Evolutionary conservation across 2,888 invertebrate species (phyloP).

Genomic region (Zootermopsis nevadensis): DNA sequence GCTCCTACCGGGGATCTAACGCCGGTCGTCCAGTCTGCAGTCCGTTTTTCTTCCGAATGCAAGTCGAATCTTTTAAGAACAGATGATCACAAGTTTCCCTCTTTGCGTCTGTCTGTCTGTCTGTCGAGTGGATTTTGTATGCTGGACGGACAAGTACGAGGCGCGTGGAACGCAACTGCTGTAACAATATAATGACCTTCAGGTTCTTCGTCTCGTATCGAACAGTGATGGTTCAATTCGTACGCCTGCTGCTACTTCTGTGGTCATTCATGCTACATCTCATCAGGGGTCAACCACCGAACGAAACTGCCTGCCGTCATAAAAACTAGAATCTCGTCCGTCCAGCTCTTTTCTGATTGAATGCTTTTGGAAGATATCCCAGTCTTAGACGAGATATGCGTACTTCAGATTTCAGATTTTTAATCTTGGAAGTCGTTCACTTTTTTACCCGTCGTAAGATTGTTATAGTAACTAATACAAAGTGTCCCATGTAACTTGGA

Average conservation of each 20-base stretch:
- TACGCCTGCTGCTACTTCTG: conserved; percentile 1
- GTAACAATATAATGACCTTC: neutral
- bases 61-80: too few relatives aligned
- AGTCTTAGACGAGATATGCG: too few relatives aligned
- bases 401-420: neutral
- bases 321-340: too few relatives aligned
- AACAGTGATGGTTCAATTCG: neutral
- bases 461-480: too few relatives aligned
- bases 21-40: too few relatives aligned
- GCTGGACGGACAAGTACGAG: neutral
- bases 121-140: neutral
- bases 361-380: neutral
- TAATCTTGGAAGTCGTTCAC: neutral
- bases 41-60: too few relatives aligned
- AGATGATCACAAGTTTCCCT: too few relatives aligned
- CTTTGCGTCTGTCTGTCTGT: too few relatives aligned
- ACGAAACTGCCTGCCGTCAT: neutral
- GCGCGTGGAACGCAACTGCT: neutral
- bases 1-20: too few relatives aligned
- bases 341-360: neutral
- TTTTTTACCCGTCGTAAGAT: neutral
- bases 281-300: neutral
- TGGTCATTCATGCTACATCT: conserved; percentile 4
- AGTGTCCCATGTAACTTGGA: too few relatives aligned
- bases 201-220: neutral